Percentiles rank a stretch among this genome's conserved stretches.
phyloP scores from a whole-genome alignment of 2,797 vertebrate genomes.

The Tenualosa thibaudeaui region DNA sequence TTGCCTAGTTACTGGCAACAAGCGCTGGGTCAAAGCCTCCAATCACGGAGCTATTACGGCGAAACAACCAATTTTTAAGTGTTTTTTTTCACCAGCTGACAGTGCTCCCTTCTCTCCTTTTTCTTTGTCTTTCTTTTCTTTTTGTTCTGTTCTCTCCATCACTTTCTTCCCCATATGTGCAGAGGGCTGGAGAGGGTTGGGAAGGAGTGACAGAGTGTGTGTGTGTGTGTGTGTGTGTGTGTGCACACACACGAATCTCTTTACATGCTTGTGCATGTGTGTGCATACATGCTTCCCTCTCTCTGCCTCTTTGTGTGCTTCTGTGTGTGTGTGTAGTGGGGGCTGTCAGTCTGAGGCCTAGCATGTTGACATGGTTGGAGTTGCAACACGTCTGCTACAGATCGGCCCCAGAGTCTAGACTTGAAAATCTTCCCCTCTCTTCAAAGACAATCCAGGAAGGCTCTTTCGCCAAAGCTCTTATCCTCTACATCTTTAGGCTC shows the following conservation, averaged over 20 bases:
- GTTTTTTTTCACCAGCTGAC: constrained; percentile 31
- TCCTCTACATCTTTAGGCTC: too few species aligned
- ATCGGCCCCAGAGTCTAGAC: not conserved
- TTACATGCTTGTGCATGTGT: not conserved
- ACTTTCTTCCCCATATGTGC: not conserved
- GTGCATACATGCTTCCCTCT: not conserved
- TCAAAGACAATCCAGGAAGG: too few species aligned
- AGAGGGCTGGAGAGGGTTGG: not conserved
- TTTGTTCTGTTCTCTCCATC: not conserved
- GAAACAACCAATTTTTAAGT: constrained; percentile 33
- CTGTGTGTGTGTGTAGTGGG: not conserved
- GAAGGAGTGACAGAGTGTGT: not conserved
- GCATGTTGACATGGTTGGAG: not conserved
- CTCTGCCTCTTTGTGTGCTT: not conserved
- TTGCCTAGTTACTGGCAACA: constrained; percentile 58
- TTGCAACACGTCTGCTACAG: not conserved
- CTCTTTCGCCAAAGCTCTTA: not conserved
- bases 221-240: constrained; percentile 2
- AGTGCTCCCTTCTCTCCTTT: not conserved
- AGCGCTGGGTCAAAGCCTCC: constrained; percentile 48
- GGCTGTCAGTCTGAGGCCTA: not conserved
- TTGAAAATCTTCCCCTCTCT: not conserved
- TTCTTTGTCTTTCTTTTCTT: not conserved
- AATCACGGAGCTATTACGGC: constrained; percentile 46
- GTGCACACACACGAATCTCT: not conserved